Evolutionary conservation across 2,888 invertebrate genomes (phyloP).

Genomic region (Drosophila meridiana): DNA sequence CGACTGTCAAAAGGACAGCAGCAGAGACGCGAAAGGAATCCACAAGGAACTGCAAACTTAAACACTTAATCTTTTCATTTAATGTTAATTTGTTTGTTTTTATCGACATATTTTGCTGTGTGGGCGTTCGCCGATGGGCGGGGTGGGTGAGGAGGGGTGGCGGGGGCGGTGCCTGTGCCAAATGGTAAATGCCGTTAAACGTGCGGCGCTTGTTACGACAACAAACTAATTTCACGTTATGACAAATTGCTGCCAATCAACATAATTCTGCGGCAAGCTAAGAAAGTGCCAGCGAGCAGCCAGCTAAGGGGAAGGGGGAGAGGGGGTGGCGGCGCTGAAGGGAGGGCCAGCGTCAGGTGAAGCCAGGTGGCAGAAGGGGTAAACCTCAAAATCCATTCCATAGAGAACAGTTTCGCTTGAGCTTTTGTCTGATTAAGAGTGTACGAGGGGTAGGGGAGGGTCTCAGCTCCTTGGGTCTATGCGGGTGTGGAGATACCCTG

Average conservation of each 20-base stretch:
- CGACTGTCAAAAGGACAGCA: conserved; percentile 43
- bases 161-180: conserved; percentile 9
- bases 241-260: conserved; percentile 82
- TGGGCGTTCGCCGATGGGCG: conserved; percentile 16
- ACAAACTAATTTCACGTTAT: conserved; percentile 81
- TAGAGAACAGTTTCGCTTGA: conserved; percentile 22
- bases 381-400: conserved; percentile 4
- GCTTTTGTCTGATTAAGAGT: conserved; percentile 59
- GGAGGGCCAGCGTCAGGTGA: not conserved
- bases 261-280: conserved; percentile 74
- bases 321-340: too few species aligned
- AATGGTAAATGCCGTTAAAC: conserved; percentile 68
- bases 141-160: not conserved
- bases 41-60: conserved; percentile 72
- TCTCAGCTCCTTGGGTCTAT: conserved; percentile 1
- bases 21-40: conserved; percentile 16
- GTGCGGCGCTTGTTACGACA: conserved; percentile 81
- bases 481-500: conserved; percentile 5
- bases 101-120: conserved; percentile 77
- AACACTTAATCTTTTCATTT: conserved; percentile 82
- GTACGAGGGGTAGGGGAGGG: conserved; percentile 1
- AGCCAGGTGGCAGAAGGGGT: conserved; percentile 29
- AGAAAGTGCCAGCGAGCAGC: conserved; percentile 63
- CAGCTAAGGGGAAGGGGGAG: too few species aligned
- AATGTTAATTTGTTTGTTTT: conserved; percentile 81